Evolutionary conservation across 2,888 invertebrate genomes (phyloP), one percentile per base, ranked within the genome.

Genomic region (Globia sparganii): DNA sequence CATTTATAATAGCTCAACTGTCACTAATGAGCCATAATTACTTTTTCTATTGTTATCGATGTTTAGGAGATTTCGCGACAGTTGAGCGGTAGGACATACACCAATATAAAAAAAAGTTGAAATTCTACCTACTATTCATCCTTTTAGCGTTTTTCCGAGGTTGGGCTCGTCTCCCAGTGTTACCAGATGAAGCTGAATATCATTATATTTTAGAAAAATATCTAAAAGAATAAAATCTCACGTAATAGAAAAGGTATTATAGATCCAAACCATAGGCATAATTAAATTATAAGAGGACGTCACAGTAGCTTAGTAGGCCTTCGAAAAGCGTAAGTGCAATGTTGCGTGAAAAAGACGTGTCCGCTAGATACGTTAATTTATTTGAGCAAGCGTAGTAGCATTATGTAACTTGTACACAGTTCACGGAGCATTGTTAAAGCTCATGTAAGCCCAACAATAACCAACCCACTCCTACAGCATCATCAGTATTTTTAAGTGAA

Each of bases 71-170:
- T n/a, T n/a, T n/a, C n/a, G n/a, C n/a, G n/a, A n/a, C n/a, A n/a
- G n/a, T n/a, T n/a, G n/a, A n/a, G n/a, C n/a, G n/a, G n/a, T 34
- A 11, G 0, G 18, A 37, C 31, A 77, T 58, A 76, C 68, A 82
- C 67, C 56, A 83, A 59, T 56, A 46, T 49, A 15, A 66, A 71
- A 79, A 40, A 37, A 79, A 72, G 18, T 53, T 34, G n/a, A 84
- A 84, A 72, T 37, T 40, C 83, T 64, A 84, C 84, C 69, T 83
- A 84, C 84, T 56, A 25, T 69, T 78, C 43, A 72, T 86, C 86
- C 79, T 74, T 62, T 43, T 83, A 83, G 83, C 66, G 28, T 78
- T 74, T 83, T 75, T 86, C 72, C 83, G 74, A 53, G 53, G 18
- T 72, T 69, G 18, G 56, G 46, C 71, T 78, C 84, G 78, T 78